phyloP scores from a whole-genome alignment of 2,797 vertebrate genomes.

The Argya squamiceps region DNA sequence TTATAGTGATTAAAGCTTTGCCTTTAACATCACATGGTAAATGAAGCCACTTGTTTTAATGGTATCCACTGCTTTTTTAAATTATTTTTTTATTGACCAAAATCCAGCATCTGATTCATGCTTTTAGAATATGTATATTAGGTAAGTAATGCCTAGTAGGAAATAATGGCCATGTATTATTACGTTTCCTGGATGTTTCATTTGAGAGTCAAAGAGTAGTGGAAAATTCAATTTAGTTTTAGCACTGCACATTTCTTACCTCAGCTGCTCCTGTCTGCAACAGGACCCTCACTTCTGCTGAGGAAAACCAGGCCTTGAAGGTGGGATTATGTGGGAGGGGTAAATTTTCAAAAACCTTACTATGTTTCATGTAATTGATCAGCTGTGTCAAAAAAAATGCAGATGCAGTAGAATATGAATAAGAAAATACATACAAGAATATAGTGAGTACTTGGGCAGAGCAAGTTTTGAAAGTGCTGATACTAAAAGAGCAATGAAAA shows the following conservation, averaged over 20 bases:
- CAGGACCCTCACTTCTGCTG: not conserved
- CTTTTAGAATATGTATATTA: not conserved
- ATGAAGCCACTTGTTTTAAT: not conserved
- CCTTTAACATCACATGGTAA: slow-evolving; percentile 90
- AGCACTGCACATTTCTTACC: not conserved
- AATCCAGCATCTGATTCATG: not conserved
- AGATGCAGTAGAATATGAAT: not conserved
- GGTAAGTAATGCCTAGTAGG: not conserved
- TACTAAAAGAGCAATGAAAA: not conserved
- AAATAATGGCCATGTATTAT: not conserved
- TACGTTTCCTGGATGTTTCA: not conserved
- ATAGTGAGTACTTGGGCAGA: not conserved
- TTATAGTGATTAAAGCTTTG: slow-evolving; percentile 83
- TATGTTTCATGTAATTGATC: not conserved
- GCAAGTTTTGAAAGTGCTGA: slow-evolving; percentile 7
- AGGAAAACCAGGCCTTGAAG: not conserved
- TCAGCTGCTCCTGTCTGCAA: not conserved
- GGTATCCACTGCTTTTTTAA: not conserved
- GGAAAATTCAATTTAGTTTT: not conserved
- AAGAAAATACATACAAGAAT: not conserved
- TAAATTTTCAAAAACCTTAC: not conserved
- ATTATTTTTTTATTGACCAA: not conserved
- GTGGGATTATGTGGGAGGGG: not conserved
- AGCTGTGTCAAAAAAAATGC: not conserved
- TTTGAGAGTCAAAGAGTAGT: not conserved